phyloP scores from a whole-genome alignment of 2,797 vertebrate genomes.

The Pantherophis vulpinus region DNA sequence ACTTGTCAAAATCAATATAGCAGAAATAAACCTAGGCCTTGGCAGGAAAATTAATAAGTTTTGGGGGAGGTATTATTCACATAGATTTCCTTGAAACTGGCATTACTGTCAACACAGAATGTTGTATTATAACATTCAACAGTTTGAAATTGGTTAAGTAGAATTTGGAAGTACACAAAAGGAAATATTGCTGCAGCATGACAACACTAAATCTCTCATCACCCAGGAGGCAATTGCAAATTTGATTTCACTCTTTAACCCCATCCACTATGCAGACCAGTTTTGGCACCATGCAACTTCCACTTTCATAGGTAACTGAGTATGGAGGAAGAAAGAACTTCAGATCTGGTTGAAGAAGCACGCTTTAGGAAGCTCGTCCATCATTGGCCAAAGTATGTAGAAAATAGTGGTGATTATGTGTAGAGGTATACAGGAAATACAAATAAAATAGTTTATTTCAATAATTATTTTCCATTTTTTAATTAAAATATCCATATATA shows the following conservation, averaged over 20 bases:
- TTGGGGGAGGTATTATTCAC: not conserved
- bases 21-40: not conserved
- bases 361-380: not conserved
- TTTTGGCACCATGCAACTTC: not conserved
- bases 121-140: not conserved
- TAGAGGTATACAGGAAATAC: not conserved
- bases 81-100: not conserved
- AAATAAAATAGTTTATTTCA: not conserved
- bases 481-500: not conserved
- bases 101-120: not conserved
- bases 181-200: not conserved
- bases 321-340: not conserved
- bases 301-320: not conserved
- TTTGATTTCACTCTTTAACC: not conserved
- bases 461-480: not conserved
- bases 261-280: not conserved
- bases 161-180: not conserved
- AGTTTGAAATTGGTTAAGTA: not conserved
- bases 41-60: not conserved
- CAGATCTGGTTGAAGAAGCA: not conserved
- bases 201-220: not conserved
- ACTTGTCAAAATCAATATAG: too few relatives aligned
- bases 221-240: not conserved
- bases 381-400: not conserved
- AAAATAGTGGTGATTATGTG: not conserved